Percentiles rank a stretch among this genome's conserved stretches.
phyloP scores from a whole-genome alignment of 2,113 vertebrate species.

The Malurus cyaneus region DNA sequence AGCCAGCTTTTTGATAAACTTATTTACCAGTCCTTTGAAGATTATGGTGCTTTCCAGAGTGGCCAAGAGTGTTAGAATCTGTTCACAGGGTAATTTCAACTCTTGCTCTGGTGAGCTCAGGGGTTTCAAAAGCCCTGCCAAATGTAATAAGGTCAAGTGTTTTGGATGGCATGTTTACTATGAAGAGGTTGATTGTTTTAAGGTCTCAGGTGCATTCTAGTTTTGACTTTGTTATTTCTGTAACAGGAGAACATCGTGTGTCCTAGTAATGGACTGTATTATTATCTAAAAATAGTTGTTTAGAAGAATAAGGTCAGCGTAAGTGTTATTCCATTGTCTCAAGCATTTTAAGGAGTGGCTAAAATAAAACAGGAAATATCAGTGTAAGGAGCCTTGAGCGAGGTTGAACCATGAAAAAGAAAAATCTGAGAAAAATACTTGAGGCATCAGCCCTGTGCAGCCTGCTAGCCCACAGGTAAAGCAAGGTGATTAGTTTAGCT shows the following conservation, averaged over 20 bases:
- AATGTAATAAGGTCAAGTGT: not conserved
- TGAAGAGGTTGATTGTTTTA: not conserved
- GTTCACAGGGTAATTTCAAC: not conserved
- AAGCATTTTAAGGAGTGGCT: not conserved
- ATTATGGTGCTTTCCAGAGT: not conserved
- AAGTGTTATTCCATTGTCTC: not conserved
- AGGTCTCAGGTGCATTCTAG: not conserved
- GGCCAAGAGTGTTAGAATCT: not conserved
- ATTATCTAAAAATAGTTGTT: not conserved
- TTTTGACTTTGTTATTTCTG: not conserved
- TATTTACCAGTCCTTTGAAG: not conserved
- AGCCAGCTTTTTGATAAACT: not conserved
- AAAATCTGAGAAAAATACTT: not conserved
- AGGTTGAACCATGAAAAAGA: not conserved
- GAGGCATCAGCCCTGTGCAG: not conserved
- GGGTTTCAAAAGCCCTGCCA: not conserved
- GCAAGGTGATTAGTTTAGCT: not conserved
- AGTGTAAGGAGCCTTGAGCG: not conserved
- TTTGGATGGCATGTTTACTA: not conserved
- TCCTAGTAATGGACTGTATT: not conserved
- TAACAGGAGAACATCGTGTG: not conserved
- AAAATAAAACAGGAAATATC: not conserved
- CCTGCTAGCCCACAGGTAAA: not conserved
- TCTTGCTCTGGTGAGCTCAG: not conserved
- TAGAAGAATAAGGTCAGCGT: not conserved